Evolutionary conservation across 2,888 invertebrate genomes (phyloP).

Genomic region (Tiliacea citrago): DNA sequence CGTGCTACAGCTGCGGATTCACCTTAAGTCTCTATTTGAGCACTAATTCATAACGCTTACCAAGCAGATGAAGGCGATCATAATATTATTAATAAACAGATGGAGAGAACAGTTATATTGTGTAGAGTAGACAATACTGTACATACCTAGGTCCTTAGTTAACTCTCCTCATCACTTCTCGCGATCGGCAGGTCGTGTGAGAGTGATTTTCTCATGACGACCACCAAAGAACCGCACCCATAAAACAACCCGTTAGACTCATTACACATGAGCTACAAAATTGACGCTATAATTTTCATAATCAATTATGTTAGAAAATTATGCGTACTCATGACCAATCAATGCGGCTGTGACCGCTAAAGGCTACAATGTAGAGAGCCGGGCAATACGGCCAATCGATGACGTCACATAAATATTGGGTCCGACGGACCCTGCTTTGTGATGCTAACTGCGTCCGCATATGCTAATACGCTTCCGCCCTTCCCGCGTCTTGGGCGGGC

Average conservation of each 20-base stretch:
- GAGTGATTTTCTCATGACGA: conserved; percentile 14
- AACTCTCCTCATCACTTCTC: background rate
- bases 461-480: conserved; percentile 82
- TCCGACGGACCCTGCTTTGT: conserved; percentile 75
- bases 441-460: conserved; percentile 81
- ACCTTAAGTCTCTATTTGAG: background rate
- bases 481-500: conserved; percentile 74
- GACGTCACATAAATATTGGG: conserved; percentile 81
- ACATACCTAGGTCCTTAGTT: background rate
- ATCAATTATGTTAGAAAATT: conserved; percentile 59
- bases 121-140: background rate
- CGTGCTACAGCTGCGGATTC: too few species aligned
- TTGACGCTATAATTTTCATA: conserved; percentile 41
- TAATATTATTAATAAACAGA: background rate
- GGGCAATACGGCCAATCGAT: conserved; percentile 70
- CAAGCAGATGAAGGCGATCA: background rate
- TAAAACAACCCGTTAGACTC: conserved; percentile 51
- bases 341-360: conserved; percentile 58
- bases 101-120: background rate
- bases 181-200: background rate
- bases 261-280: conserved; percentile 42
- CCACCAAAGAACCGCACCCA: conserved; percentile 19
- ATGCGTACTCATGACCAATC: conserved; percentile 62
- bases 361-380: conserved; percentile 55
- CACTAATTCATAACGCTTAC: background rate